phyloP scores from a whole-genome alignment of 2,113 vertebrate genomes.

The Gallinago media region DNA sequence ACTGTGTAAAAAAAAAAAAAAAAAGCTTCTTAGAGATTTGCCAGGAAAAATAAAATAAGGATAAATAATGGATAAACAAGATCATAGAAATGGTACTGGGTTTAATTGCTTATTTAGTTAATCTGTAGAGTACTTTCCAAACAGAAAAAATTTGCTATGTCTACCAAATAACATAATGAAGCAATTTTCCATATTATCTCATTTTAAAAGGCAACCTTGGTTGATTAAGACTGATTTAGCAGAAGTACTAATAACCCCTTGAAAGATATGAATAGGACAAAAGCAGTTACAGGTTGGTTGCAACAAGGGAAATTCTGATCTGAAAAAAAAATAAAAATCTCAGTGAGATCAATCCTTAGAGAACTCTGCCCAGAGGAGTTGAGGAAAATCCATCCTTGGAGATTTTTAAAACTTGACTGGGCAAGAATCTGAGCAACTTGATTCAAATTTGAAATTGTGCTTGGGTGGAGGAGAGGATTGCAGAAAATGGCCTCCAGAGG shows the following conservation, averaged over 20 bases:
- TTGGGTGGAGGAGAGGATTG: not conserved
- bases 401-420: not conserved
- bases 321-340: not conserved
- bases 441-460: not conserved
- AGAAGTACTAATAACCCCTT: not conserved
- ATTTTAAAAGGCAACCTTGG: not conserved
- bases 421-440: not conserved
- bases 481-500: not conserved
- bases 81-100: not conserved
- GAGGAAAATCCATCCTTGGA: not conserved
- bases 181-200: not conserved
- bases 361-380: not conserved
- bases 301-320: not conserved
- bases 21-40: not conserved
- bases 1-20: not conserved
- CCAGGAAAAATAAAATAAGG: not conserved
- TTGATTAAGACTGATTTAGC: not conserved
- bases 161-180: not conserved
- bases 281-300: not conserved
- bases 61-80: not conserved
- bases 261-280: not conserved
- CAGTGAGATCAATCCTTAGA: not conserved
- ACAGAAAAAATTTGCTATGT: not conserved
- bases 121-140: not conserved
- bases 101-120: not conserved